Evolutionary conservation across 2,113 vertebrate species (phyloP).

Genomic region (Bombycilla garrulus): DNA sequence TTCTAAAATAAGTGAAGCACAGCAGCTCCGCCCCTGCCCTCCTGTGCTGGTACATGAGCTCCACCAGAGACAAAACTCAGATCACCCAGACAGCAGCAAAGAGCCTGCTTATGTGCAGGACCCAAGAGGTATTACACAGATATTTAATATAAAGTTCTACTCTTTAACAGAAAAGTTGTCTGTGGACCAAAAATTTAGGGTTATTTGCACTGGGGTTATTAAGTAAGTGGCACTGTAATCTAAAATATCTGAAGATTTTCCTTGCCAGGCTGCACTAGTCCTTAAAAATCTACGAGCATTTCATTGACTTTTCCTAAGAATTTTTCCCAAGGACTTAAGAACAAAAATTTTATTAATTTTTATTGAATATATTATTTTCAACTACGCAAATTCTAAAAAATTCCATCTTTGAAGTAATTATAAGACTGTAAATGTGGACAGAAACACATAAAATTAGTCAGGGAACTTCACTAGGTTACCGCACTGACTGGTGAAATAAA

Average conservation of each 20-base stretch:
- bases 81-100: neutral
- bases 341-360: neutral
- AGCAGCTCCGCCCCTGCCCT: neutral
- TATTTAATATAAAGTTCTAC: neutral
- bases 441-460: neutral
- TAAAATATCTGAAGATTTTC: neutral
- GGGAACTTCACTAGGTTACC: neutral
- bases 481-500: neutral
- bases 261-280: neutral
- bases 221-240: neutral
- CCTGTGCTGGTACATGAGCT: neutral
- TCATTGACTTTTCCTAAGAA: neutral
- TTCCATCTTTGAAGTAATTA: neutral
- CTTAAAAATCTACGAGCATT: neutral
- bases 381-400: neutral
- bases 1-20: neutral
- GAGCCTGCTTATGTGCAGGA: neutral
- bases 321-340: neutral
- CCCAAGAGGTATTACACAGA: neutral
- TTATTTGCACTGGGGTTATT: neutral
- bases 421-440: neutral
- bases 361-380: neutral
- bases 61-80: neutral
- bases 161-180: neutral
- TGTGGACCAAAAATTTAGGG: neutral